These are phyloP conservation scores for Stegastes partitus DNA, from an alignment of 2,113 vertebrate species.

Conservation along the genomic window DNA sequence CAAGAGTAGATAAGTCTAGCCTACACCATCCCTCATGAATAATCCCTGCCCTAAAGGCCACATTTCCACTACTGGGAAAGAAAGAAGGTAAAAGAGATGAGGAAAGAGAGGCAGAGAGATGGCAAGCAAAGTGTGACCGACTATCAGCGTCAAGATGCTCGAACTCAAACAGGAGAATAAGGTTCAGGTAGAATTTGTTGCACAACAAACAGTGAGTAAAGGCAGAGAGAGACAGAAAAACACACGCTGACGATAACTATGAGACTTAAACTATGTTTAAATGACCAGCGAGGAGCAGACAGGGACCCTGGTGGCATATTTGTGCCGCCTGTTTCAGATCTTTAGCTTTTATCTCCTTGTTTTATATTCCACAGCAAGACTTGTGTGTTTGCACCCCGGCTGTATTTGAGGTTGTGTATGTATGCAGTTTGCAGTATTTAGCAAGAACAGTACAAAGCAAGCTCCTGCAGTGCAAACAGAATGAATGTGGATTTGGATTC, in stretches of 20 bases:
- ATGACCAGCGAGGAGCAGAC: background rate
- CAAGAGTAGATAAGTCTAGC: conserved; percentile 48
- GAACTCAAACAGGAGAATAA: conserved; percentile 6
- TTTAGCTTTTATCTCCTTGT: conserved; percentile 2
- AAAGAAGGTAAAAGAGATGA: conserved; percentile 8
- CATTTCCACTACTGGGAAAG: conserved; percentile 40
- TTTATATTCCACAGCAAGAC: background rate
- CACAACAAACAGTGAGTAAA: conserved; percentile 13
- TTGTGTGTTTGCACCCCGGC: conserved; percentile 9
- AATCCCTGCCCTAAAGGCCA: conserved; percentile 64
- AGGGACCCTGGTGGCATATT: background rate
- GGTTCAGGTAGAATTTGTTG: conserved; percentile 9
- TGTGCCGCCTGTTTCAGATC: conserved; percentile 27
- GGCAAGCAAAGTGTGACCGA: conserved; percentile 1
- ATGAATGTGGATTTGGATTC: conserved; percentile 56
- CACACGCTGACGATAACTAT: background rate
- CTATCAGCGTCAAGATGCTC: conserved; percentile 18
- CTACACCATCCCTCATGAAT: conserved; percentile 59
- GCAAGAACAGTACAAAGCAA: conserved; percentile 54
- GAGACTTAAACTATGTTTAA: background rate
- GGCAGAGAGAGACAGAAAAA: conserved; percentile 5
- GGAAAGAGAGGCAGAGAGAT: conserved; percentile 22
- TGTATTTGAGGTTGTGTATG: conserved; percentile 44
- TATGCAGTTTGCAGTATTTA: conserved; percentile 47
- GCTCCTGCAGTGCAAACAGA: conserved; percentile 56